Evolutionary conservation across 2,797 vertebrate genomes (phyloP).

Genomic region (Yasuhikotakia modesta): DNA sequence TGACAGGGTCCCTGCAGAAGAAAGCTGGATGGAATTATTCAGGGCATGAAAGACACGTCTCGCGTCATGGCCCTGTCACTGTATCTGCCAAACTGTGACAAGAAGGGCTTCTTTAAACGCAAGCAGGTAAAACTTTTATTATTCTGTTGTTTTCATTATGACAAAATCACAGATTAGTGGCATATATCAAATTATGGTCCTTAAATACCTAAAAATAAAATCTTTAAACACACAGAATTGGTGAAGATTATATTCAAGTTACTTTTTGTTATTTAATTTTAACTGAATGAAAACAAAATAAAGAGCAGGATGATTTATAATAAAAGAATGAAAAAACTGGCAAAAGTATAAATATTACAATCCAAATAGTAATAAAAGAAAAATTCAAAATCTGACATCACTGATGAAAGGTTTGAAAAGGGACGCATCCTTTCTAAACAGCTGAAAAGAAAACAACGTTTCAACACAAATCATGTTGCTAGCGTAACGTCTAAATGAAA

Average conservation of each 20-base stretch:
- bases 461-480: not conserved
- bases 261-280: too few species aligned
- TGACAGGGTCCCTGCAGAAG: constrained; percentile 92
- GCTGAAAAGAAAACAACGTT: too few species aligned
- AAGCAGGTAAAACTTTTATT: constrained; percentile 84
- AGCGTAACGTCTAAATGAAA: not conserved
- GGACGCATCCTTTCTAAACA: not conserved
- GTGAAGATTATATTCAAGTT: too few species aligned
- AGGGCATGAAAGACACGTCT: constrained; percentile 92
- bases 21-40: constrained; percentile 93
- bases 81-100: constrained; percentile 97
- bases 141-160: not conserved
- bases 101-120: constrained; percentile 97
- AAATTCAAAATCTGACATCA: not conserved
- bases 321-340: not conserved
- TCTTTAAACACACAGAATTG: not conserved
- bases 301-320: not conserved
- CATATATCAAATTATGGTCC: not conserved
- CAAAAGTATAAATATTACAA: not conserved
- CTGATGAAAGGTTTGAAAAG: not conserved
- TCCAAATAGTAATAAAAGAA: not conserved
- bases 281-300: too few species aligned
- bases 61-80: constrained; percentile 87
- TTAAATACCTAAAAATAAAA: too few species aligned
- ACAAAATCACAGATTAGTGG: not conserved